Base-by-base conservation (phyloP, 2,888 invertebrate genomes). In the Drosophila merina region DNA sequence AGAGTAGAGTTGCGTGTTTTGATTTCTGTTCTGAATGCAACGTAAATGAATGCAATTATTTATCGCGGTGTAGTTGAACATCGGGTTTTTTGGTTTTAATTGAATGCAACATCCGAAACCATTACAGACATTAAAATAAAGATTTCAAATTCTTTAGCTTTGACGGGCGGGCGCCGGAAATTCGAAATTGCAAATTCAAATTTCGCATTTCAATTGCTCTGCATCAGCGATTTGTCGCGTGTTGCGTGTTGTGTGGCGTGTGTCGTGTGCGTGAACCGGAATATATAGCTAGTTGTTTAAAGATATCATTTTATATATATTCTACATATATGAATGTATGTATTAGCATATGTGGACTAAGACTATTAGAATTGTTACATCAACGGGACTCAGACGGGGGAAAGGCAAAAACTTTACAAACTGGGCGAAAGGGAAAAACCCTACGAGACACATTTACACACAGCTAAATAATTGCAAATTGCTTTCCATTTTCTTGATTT, bases 221-320 rank as follows among this genome's bases (percentile, higher is more conserved):
- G 40, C 50, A 70, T 60, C 54, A 56, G 59, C 56, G 58, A 60
- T 60, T 14, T 56, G 40, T 59, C 20, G 42, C 47, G 20, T 45
- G 42, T 57, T 70, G n/a, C 44, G 44, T 47, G 50, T 48, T 26
- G 50, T 26, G 40, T 47, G 50, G 28, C 54, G 56, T 77, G 26
- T 54, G 42, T 51, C 47, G 48, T 64, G 60, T 77, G 71, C 85
- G 68, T 76, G 63, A 79, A 79, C 74, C 72, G 79, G 88, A 82
- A 87, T 82, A 82, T 87, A 82, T 74, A 87, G 69, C 82, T 82
- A 82, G 54, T 71, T 63, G 57, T 81, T 77, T 84, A 80, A 72
- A 79, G 72, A 77, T 75, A 75, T 83, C 59, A 72, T 58, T 74
- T 63, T 73, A 60, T 75, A 62, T 75, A 55, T 77, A 72, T 69